Percentiles rank a stretch among this genome's conserved stretches.
Conservation (phyloP, 2,888 invertebrate genomes). For the Eubasilissa splendida region DNA sequence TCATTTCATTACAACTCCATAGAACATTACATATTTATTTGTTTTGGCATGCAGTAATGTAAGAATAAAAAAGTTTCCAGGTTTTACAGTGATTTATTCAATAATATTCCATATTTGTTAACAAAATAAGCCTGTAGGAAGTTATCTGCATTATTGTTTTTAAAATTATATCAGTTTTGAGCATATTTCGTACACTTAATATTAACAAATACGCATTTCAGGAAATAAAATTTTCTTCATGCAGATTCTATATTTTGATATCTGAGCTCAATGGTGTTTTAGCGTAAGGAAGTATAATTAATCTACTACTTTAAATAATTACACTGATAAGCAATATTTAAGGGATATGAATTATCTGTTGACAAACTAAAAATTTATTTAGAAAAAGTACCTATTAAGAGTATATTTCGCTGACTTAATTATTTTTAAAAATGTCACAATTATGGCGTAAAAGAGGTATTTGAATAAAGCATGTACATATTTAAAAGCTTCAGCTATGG, state of each 20-base stretch:
- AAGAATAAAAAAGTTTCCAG: conserved; percentile 51
- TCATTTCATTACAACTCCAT: too few species aligned
- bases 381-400: conserved; percentile 10
- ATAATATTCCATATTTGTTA: conserved; percentile 52
- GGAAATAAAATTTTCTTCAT: conserved; percentile 28
- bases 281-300: conserved; percentile 34
- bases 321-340: conserved; percentile 47
- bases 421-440: conserved; percentile 41
- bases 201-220: conserved; percentile 33
- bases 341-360: conserved; percentile 12
- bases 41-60: neutral
- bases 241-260: conserved; percentile 42
- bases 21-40: neutral
- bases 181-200: conserved; percentile 42
- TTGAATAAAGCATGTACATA: conserved; percentile 42
- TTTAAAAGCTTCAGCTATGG: conserved; percentile 46
- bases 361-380: conserved; percentile 25
- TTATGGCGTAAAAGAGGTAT: conserved; percentile 50
- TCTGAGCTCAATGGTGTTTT: conserved; percentile 38
- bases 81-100: conserved; percentile 56
- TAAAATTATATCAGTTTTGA: conserved; percentile 48
- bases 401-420: conserved; percentile 37
- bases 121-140: conserved; percentile 58
- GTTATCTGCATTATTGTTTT: conserved; percentile 51
- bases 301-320: conserved; percentile 34